These are phyloP conservation scores for Aphaenogaster rudis DNA, from an alignment of 1,140 invertebrate genomes.

Conservation along the genomic window DNA sequence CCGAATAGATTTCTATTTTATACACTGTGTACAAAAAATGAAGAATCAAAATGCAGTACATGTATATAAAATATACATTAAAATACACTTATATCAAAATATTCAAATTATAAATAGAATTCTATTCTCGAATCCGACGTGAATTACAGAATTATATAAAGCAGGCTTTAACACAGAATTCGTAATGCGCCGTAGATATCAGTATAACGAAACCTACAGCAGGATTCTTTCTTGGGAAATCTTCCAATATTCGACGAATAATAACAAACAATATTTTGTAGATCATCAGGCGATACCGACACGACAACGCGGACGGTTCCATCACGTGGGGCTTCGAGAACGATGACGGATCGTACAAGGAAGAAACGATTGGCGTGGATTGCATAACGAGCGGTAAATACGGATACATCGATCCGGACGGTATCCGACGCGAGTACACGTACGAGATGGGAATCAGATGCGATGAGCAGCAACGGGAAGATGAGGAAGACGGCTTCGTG, in stretches of 20 bases:
- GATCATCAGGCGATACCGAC: constrained; percentile 89
- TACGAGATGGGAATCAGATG: constrained; percentile 92
- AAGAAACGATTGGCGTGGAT: constrained; percentile 93
- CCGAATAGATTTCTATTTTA: background rate
- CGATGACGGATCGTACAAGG: constrained; percentile 92
- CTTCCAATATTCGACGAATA: background rate
- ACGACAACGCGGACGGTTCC: constrained; percentile 93
- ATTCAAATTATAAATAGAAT: background rate
- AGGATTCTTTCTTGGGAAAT: background rate
- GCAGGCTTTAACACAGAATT: background rate
- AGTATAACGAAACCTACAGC: background rate
- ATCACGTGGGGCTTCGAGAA: constrained; percentile 96
- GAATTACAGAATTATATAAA: background rate
- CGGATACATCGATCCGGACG: constrained; percentile 94
- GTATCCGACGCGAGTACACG: constrained; percentile 90
- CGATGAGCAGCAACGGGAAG: constrained; percentile 88
- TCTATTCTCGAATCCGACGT: background rate
- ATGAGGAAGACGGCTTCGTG: constrained; percentile 89
- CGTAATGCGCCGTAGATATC: background rate
- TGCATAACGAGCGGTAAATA: constrained; percentile 94
- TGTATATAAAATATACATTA: background rate
- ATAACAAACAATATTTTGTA: constrained; percentile 61
- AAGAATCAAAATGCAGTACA: background rate
- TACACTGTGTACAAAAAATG: background rate
- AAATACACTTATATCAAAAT: background rate